A percentile compares a stretch with the other conserved stretches of the same genome.
These are phyloP conservation scores for Rhizomys pruinosus DNA, from an alignment of 2,113 vertebrate genomes.

Conservation along the genomic window DNA sequence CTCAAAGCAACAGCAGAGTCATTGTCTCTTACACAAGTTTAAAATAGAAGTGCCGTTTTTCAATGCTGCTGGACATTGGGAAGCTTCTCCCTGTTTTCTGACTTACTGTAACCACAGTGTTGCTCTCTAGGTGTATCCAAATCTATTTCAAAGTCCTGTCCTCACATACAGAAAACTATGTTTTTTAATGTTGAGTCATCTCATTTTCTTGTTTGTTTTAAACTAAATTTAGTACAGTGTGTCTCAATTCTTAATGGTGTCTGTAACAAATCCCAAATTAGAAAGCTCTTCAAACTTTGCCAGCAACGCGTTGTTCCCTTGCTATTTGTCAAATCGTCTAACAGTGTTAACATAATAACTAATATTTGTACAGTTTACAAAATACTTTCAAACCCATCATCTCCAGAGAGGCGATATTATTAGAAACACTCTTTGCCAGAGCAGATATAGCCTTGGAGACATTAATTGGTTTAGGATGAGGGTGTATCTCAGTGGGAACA, in stretches of 20 bases:
- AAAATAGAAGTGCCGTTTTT: constrained; percentile 73
- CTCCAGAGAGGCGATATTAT: not conserved
- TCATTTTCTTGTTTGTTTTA: constrained; percentile 63
- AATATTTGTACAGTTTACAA: constrained; percentile 73
- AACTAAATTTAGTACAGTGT: constrained; percentile 60
- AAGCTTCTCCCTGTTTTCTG: constrained; percentile 53
- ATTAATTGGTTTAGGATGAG: not conserved
- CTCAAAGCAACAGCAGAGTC: constrained; percentile 39
- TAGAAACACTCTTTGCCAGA: not conserved
- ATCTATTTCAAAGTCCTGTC: constrained; percentile 54
- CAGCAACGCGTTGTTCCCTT: constrained; percentile 55
- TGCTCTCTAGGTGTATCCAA: constrained; percentile 63
- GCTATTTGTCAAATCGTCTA: constrained; percentile 31
- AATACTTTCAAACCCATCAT: constrained; percentile 65
- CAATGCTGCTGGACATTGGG: constrained; percentile 15
- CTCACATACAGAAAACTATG: not conserved
- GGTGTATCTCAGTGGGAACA: not conserved
- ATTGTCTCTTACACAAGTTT: constrained; percentile 61
- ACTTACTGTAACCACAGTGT: constrained; percentile 45
- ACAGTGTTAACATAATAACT: constrained; percentile 52
- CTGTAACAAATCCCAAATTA: constrained; percentile 65
- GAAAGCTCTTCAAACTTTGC: constrained; percentile 59
- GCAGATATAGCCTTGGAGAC: not conserved
- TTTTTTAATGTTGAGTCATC: constrained; percentile 57
- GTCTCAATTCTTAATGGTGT: constrained; percentile 62